Base-by-base conservation (phyloP, 2,797 vertebrate genomes). In the Chlorospingus semifuscus region DNA sequence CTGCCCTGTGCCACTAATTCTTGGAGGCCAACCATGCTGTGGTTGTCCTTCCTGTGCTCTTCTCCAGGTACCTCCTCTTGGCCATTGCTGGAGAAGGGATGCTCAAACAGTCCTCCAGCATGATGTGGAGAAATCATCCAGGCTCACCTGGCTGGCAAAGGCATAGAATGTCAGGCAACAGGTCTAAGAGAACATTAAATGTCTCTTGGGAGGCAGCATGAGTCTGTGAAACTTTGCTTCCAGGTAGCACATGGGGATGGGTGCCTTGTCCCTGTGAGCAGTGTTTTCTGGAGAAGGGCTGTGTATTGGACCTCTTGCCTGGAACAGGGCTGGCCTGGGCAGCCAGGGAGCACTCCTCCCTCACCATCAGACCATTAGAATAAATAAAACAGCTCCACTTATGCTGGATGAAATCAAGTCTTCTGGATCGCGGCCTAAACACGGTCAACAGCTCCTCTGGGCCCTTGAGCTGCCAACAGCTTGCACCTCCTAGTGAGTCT, bases 391-490 rank as follows among this genome's bases (percentile, higher is more conserved):
- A 90, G 83, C 86, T 96, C 76, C 65, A 2, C 71, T 96, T 93
- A 70, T 3, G 17, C 90, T 96, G 95, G 95, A 96, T 97, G 95
- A 94, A 96, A 92, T 96, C 94, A 95, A 93, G 93, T 80, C 77
- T 77, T 94, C 95, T 97, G 96, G 96, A 94, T 64, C 47, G 3
- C 6, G 88, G 95, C 96, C 96, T 96, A 92, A 96, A 97, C 96
- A 97, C 95, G 83, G 95, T 96, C 96, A 96, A 93, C 85, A 85
- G 95, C 93, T 97, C 95, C 95, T 95, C 90, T 96, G 96, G 96
- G 96, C 68, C 96, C 60, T 87, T 1, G 5, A 84, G 90, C 96
- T 96, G 96, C 97, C 97, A 97, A 94, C 68, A 96, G 89, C 83
- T 95, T 95, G 83, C 93, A 96, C 96, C 93, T 96, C 95, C 93